These are phyloP conservation scores for Apostichopus japonicus DNA, from an alignment of 35 echinoderm and acorn worm species.

Conservation along the genomic window DNA sequence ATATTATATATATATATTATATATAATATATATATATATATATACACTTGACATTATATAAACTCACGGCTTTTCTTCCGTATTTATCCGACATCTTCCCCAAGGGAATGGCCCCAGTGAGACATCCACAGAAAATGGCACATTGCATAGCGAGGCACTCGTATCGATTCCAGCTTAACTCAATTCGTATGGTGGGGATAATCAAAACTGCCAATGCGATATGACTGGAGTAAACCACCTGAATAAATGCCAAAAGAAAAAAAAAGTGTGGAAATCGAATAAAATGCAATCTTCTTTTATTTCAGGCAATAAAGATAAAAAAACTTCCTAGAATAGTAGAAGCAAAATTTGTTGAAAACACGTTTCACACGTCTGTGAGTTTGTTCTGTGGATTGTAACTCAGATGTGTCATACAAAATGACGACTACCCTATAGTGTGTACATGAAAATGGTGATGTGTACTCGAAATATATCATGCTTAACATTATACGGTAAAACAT, in stretches of 20 bases:
- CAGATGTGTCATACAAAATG: no score
- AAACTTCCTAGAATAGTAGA: no score
- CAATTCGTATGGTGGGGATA: slow-evolving; percentile 16
- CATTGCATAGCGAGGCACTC: slow-evolving; percentile 31
- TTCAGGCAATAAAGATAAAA: no score
- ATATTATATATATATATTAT: neutral
- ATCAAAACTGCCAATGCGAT: slow-evolving; percentile 23
- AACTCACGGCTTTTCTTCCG: slow-evolving; percentile 42
- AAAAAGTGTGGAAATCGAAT: neutral
- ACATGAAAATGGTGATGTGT: no score
- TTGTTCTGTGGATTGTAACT: no score
- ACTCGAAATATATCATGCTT: no score
- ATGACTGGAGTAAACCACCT: slow-evolving; percentile 49
- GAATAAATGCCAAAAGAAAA: neutral
- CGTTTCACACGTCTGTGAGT: no score
- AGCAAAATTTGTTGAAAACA: no score
- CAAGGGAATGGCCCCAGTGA: slow-evolving; percentile 22
- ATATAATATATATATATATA: no score
- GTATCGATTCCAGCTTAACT: slow-evolving; percentile 23
- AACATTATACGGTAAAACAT: no score
- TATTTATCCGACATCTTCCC: slow-evolving; percentile 52
- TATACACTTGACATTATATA: neutral
- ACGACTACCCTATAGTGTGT: no score
- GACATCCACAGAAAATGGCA: slow-evolving; percentile 37
- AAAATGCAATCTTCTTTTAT: no score